Evolutionary conservation across 2,888 invertebrate species (phyloP).

Genomic region (Netelia virgata): DNA sequence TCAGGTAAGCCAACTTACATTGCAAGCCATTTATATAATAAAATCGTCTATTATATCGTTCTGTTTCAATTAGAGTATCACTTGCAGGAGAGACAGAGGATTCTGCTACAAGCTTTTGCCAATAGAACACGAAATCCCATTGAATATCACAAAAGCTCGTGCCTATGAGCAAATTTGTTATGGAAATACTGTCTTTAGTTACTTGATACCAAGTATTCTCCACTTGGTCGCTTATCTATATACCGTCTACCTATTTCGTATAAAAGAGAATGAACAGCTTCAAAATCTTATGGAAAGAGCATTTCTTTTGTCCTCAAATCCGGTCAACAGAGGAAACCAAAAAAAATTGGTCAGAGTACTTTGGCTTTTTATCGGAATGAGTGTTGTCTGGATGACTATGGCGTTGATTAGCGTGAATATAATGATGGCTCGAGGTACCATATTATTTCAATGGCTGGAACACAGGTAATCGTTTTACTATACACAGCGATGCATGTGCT

Average conservation of each 20-base stretch:
- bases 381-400: conserved; percentile 90
- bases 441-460: conserved; percentile 89
- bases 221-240: conserved; percentile 91
- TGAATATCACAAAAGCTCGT: conserved; percentile 82
- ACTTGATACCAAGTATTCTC: conserved; percentile 90
- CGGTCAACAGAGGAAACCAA: conserved; percentile 89
- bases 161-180: conserved; percentile 89
- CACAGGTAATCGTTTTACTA: conserved; percentile 84
- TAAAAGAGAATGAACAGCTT: conserved; percentile 92
- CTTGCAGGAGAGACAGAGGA: conserved; percentile 89
- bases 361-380: conserved; percentile 90
- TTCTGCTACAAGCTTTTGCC: conserved; percentile 87
- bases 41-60: conserved; percentile 24
- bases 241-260: conserved; percentile 90
- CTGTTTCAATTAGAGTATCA: conserved; percentile 28
- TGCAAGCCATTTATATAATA: background rate
- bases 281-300: conserved; percentile 94
- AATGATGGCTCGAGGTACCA: conserved; percentile 88
- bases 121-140: conserved; percentile 68
- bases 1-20: conserved; percentile 85
- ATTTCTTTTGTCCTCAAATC: conserved; percentile 90
- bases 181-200: conserved; percentile 90
- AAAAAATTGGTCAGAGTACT: conserved; percentile 89
- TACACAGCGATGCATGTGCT: conserved; percentile 7
- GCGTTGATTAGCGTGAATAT: conserved; percentile 89